Base-by-base conservation (phyloP, 2,888 invertebrate species). In the Monopis laevigella region DNA sequence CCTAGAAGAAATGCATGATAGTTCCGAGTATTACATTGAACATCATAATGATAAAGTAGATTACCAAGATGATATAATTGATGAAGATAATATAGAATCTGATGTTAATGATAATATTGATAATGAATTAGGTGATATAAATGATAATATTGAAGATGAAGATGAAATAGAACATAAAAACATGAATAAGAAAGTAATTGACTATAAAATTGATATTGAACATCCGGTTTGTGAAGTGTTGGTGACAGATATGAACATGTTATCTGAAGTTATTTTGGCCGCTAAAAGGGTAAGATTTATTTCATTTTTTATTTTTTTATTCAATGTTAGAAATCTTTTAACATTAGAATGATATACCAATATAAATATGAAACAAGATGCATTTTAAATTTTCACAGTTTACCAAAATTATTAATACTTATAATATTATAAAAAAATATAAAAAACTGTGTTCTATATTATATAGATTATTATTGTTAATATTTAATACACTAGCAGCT, bases 221-320 rank as follows among this genome's bases (percentile, higher is more conserved):
- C 66, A 73, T 47, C 46, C 45, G 1, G 53, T 75, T 48, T 73
- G 75, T 49, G 60, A 72, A 42, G 45, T 78, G 36, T 44, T 80
- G 34, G 62, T 52, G 34, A 48, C 62, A 5, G 61, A 71, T 48
- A 53, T 82, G 53, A 74, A 78, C 46, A 57, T 63, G 2, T 40
- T 81, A 2, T 54, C 65, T n/a, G 75, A 78, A 56, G 65, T 68
- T 24, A 59, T 75, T 48, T 60, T 77, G 46, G 62, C 72, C 0
- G 72, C 74, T 1, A 81, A 80, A 54, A 77, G 72, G 66, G 82
- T 78, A 51, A 47, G 41, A 44, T 2, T 17, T 6, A 13, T 32
- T 12, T 7, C 10, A n/a, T n/a, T 35, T 36, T 19, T 13, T 17
- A 12, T 21, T 32, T 36, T 43, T 27, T 16, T 43, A 21, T 39